These are phyloP conservation scores for Conomelus anceps DNA, from an alignment of 2,888 invertebrate species.

Conservation along the genomic window DNA sequence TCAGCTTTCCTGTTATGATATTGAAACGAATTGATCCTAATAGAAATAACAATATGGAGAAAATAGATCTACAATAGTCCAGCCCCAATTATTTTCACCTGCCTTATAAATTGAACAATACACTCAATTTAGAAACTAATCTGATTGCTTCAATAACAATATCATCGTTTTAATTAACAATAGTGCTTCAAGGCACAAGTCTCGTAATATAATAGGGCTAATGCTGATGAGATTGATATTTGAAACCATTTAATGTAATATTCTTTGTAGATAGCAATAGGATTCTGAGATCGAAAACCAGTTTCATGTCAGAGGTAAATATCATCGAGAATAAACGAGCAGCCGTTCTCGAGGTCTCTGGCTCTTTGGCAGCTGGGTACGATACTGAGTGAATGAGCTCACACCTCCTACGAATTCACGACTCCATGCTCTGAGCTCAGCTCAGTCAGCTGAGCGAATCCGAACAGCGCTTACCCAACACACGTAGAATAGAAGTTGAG, in stretches of 20 bases:
- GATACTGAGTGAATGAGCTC: too few relatives aligned
- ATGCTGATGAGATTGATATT: neutral
- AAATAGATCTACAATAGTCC: too few relatives aligned
- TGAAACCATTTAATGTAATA: neutral
- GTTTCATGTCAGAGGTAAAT: neutral
- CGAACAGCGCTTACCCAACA: neutral
- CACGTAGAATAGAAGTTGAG: neutral
- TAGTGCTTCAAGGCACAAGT: neutral
- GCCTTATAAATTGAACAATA: too few relatives aligned
- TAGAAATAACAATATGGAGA: too few relatives aligned
- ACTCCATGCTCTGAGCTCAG: neutral
- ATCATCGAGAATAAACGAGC: neutral
- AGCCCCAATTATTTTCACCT: too few relatives aligned
- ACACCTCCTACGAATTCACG: neutral
- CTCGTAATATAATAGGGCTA: neutral
- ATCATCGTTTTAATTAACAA: neutral
- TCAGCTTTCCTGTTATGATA: too few relatives aligned
- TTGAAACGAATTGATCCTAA: too few relatives aligned
- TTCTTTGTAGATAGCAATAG: neutral
- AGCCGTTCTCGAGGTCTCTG: neutral
- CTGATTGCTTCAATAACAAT: neutral
- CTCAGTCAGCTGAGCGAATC: neutral
- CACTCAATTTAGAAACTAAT: neutral
- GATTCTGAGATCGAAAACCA: neutral
- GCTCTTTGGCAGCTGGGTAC: too few relatives aligned